phyloP scores from a whole-genome alignment of 2,113 vertebrate genomes.

The Axis porcinus region DNA sequence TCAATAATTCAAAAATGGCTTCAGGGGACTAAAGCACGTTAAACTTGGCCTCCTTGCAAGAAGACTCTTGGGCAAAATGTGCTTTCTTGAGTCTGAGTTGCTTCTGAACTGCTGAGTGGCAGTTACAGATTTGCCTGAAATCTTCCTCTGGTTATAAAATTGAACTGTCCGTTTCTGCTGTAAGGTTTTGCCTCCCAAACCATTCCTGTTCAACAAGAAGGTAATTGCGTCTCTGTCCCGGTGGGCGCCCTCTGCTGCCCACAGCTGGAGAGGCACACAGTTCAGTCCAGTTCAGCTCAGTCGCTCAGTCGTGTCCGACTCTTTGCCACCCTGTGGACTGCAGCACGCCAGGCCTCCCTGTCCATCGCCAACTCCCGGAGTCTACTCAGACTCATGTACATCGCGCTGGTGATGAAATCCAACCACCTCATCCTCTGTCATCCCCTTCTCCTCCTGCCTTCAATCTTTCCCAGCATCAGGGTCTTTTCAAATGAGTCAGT shows the following conservation, averaged over 20 bases:
- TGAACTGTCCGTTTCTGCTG: neutral
- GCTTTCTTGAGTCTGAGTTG: neutral
- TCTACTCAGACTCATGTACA: neutral
- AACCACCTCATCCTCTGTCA: neutral
- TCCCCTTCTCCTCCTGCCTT: neutral
- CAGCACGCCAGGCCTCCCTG: neutral
- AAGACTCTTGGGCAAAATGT: neutral
- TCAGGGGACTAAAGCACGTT: accelerated
- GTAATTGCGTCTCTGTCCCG: accelerated
- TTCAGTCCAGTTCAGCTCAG: neutral
- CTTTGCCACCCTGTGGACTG: neutral
- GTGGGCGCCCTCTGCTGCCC: accelerated
- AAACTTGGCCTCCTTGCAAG: neutral
- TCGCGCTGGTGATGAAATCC: neutral
- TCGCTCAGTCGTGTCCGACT: neutral
- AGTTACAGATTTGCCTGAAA: neutral
- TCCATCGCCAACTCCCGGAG: neutral
- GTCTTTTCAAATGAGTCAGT: neutral
- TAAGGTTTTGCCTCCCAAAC: neutral
- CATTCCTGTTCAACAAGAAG: neutral
- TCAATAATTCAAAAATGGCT: neutral
- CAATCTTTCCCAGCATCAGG: neutral
- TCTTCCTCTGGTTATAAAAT: neutral
- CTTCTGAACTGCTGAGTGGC: neutral
- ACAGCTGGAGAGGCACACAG: accelerated